Percentiles rank a stretch among this genome's conserved stretches.
phyloP scores from a whole-genome alignment of 2,797 vertebrate species.

The Notoglanidium macrostoma region DNA sequence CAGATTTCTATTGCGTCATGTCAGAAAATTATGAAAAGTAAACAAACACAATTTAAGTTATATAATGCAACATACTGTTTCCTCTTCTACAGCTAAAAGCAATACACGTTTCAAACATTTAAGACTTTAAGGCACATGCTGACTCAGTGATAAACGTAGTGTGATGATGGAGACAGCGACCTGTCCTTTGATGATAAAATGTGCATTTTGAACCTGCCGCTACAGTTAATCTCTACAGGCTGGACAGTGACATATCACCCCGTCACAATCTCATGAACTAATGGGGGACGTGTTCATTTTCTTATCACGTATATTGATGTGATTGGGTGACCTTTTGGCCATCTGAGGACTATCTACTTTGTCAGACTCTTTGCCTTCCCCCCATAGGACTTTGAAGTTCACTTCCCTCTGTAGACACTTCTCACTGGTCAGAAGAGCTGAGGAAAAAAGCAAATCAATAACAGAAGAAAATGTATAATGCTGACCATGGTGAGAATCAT shows the following conservation, averaged over 20 bases:
- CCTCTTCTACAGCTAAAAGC: neutral
- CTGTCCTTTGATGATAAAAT: conserved; percentile 59
- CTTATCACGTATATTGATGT: conserved; percentile 59
- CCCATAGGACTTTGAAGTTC: conserved; percentile 49
- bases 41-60: neutral
- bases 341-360: conserved; percentile 44
- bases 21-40: neutral
- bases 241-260: conserved; percentile 57
- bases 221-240: conserved; percentile 47
- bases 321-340: conserved; percentile 56
- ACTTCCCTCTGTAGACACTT: conserved; percentile 24
- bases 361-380: conserved; percentile 16
- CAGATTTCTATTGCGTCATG: neutral
- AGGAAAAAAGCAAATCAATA: neutral
- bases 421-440: neutral
- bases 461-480: neutral
- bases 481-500: neutral
- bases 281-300: conserved; percentile 50
- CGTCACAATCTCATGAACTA: conserved; percentile 49
- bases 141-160: conserved; percentile 44
- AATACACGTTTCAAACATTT: conserved; percentile 29
- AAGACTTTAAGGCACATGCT: conserved; percentile 14
- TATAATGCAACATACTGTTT: neutral
- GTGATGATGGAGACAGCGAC: conserved; percentile 51
- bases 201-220: conserved; percentile 41